Conservation (phyloP, 2,113 vertebrate species). For the Lycocorax pyrrhopterus region DNA sequence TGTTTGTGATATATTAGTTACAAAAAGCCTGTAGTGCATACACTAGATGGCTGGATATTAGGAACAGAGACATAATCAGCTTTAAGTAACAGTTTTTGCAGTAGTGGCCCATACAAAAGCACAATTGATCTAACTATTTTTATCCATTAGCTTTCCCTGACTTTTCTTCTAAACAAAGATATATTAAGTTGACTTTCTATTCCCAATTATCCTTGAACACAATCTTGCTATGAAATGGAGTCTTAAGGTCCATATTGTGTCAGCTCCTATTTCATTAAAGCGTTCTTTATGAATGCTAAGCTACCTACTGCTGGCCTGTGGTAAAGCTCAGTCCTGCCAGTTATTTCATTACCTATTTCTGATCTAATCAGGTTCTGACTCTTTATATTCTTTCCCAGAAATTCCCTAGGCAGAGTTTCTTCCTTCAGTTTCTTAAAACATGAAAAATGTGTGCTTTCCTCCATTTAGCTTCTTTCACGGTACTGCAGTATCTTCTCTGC, state of each 20-base stretch:
- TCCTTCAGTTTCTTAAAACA: not conserved
- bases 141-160: not conserved
- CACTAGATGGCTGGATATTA: not conserved
- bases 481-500: not conserved
- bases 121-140: not conserved
- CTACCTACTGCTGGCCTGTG: conserved; percentile 6
- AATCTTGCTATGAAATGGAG: conserved; percentile 17
- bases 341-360: conserved; percentile 54
- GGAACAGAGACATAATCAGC: not conserved
- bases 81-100: not conserved
- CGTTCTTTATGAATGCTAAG: conserved; percentile 19
- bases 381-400: conserved; percentile 25
- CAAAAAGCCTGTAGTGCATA: not conserved
- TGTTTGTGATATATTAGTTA: not conserved
- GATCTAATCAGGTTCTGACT: conserved; percentile 35
- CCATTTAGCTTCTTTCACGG: not conserved
- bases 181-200: conserved; percentile 14
- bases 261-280: conserved; percentile 38
- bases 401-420: not conserved
- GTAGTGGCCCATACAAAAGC: not conserved
- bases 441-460: not conserved
- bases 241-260: conserved; percentile 4
- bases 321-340: not conserved
- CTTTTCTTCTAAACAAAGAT: conserved; percentile 1
- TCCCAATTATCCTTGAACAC: not conserved